Conservation (phyloP, 1,140 invertebrate genomes). For the Drosophila baimaii region DNA sequence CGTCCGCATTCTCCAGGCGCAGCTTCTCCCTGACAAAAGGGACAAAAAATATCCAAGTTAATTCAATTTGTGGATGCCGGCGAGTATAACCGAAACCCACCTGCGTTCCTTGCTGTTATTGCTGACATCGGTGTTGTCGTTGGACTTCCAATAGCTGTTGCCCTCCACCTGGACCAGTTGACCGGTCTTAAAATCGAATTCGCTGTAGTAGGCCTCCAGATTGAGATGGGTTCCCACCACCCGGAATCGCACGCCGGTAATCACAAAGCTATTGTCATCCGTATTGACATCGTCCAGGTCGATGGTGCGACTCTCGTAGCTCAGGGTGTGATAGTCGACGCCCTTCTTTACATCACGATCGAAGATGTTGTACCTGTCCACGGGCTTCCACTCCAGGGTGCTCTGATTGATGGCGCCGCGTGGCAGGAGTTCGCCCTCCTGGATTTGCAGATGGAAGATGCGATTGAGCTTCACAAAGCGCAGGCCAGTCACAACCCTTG, state of each 20-base stretch:
- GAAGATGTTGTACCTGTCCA: slow-evolving; percentile 87
- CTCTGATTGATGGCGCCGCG: slow-evolving; percentile 87
- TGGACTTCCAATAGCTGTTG: slow-evolving; percentile 90
- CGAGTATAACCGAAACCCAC: slow-evolving; percentile 33
- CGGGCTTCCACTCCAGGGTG: slow-evolving; percentile 87
- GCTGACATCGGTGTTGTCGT: slow-evolving; percentile 90
- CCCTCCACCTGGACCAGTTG: slow-evolving; percentile 86
- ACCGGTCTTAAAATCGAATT: slow-evolving; percentile 92
- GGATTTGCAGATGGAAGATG: slow-evolving; percentile 93
- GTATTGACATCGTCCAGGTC: slow-evolving; percentile 91
- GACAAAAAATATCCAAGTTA: background rate
- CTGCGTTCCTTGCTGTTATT: slow-evolving; percentile 68
- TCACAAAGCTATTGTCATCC: slow-evolving; percentile 88
- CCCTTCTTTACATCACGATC: slow-evolving; percentile 86
- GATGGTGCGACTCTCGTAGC: slow-evolving; percentile 90
- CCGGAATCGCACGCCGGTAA: slow-evolving; percentile 88
- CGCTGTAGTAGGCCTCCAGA: slow-evolving; percentile 91
- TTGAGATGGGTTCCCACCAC: slow-evolving; percentile 92
- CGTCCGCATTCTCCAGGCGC: slow-evolving; percentile 87
- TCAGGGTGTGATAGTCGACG: slow-evolving; percentile 90
- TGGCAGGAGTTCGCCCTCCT: slow-evolving; percentile 88
- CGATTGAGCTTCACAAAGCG: slow-evolving; percentile 89
- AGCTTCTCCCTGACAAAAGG: slow-evolving; percentile 85
- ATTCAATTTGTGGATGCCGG: background rate
- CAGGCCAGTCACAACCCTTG: slow-evolving; percentile 91